A percentile compares a stretch with the other conserved stretches of the same genome.
Evolutionary conservation across 2,888 invertebrate species (phyloP).

Genomic region (Eilema caniola): DNA sequence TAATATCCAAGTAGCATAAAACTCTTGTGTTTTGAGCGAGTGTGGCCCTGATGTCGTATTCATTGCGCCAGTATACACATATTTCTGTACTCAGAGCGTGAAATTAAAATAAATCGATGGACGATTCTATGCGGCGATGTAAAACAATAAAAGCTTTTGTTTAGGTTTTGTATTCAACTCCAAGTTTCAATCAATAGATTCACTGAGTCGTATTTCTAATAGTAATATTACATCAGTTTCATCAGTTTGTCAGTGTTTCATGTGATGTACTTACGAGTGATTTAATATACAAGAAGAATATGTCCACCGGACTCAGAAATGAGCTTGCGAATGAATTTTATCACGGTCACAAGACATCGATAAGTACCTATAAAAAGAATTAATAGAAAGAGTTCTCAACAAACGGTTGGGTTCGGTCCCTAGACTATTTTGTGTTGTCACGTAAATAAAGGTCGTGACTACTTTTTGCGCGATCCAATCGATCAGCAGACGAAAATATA

Average conservation of each 20-base stretch:
- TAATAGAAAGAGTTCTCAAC: constrained; percentile 42
- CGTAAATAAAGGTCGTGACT: constrained; percentile 41
- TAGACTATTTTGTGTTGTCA: constrained; percentile 49
- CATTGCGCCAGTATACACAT: constrained; percentile 39
- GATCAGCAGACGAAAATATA: constrained; percentile 53
- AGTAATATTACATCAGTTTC: background rate
- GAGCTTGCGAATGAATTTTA: too few species aligned
- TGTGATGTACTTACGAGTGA: background rate
- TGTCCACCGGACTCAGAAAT: too few species aligned
- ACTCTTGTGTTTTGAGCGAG: constrained; percentile 48
- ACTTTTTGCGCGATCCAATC: constrained; percentile 34
- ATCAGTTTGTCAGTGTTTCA: background rate
- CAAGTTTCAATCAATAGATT: constrained; percentile 1
- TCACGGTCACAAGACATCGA: constrained; percentile 32
- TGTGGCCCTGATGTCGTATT: constrained; percentile 45
- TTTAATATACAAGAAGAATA: background rate
- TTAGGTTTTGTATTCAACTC: background rate
- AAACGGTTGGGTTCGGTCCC: constrained; percentile 48
- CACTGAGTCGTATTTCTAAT: constrained; percentile 2
- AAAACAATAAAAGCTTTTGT: background rate
- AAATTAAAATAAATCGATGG: constrained; percentile 57
- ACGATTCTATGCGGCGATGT: constrained; percentile 1
- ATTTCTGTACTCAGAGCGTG: constrained; percentile 53
- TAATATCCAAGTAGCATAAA: constrained; percentile 52
- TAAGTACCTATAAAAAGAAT: constrained; percentile 57